These are phyloP conservation scores for Aricia agestis DNA, from an alignment of 1,140 invertebrate genomes.

Conservation along the genomic window DNA sequence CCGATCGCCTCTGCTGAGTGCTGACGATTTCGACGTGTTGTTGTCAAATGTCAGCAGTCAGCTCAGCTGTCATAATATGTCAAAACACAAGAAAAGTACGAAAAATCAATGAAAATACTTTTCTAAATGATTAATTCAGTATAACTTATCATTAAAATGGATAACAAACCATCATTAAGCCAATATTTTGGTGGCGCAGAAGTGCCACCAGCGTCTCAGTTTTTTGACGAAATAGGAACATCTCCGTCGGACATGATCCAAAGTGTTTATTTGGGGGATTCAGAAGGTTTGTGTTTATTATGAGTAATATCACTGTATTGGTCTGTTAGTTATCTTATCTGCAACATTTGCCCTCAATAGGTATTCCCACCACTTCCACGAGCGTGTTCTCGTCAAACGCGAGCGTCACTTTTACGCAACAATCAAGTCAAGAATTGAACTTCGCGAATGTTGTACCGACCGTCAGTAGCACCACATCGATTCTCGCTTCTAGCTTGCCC, in stretches of 20 bases:
- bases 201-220: slow-evolving; percentile 60
- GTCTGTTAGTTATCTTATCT: slow-evolving; percentile 23
- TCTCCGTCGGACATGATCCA: slow-evolving; percentile 64
- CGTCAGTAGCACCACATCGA: slow-evolving; percentile 48
- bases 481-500: slow-evolving; percentile 57
- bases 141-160: slow-evolving; percentile 35
- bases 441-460: slow-evolving; percentile 58
- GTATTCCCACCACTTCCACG: slow-evolving; percentile 30
- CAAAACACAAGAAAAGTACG: too few relatives aligned
- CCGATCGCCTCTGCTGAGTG: too few relatives aligned
- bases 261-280: slow-evolving; percentile 61
- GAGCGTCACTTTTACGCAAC: slow-evolving; percentile 43
- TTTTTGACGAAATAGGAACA: slow-evolving; percentile 70
- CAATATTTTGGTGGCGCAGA: slow-evolving; percentile 67
- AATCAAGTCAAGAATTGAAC: slow-evolving; percentile 45
- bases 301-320: not conserved
- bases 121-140: not conserved
- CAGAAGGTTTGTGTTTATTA: slow-evolving; percentile 39
- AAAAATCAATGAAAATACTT: too few relatives aligned
- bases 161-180: slow-evolving; percentile 65
- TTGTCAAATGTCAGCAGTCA: too few relatives aligned
- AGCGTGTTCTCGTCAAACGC: slow-evolving; percentile 43
- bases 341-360: slow-evolving; percentile 23
- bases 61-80: too few relatives aligned
- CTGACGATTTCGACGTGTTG: too few relatives aligned